Evolutionary conservation across 1,140 invertebrate species (phyloP).

Genomic region (Drosophila gunungcola): DNA sequence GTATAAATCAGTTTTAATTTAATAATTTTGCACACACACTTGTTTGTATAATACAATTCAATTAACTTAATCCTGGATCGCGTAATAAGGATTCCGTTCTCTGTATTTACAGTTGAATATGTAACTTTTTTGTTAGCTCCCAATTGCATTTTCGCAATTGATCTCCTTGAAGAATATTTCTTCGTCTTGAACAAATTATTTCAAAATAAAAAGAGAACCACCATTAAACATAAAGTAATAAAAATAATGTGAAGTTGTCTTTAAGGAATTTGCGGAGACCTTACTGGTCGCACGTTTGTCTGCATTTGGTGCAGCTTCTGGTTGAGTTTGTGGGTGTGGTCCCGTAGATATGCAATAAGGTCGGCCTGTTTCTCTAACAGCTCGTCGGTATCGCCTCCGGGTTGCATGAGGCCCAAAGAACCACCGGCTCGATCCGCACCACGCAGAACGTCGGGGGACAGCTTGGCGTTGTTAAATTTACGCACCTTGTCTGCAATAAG

Average conservation of each 20-base stretch:
- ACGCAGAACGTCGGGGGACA: conserved; percentile 87
- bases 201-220: conserved; percentile 48
- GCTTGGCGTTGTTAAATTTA: conserved; percentile 86
- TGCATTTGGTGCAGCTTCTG: conserved; percentile 85
- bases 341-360: conserved; percentile 85
- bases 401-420: conserved; percentile 87
- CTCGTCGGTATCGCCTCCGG: conserved; percentile 86
- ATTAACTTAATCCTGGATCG: conserved; percentile 13
- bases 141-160: conserved; percentile 46
- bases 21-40: conserved; percentile 26
- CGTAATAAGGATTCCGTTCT: conserved; percentile 18
- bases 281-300: conserved; percentile 61
- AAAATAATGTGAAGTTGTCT: conserved; percentile 6
- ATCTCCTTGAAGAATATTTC: conserved; percentile 66
- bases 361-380: conserved; percentile 88
- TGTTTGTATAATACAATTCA: conserved; percentile 32
- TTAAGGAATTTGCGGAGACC: conserved; percentile 69
- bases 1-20: conserved; percentile 34
- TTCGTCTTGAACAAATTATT: conserved; percentile 34
- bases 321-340: conserved; percentile 85
- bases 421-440: conserved; percentile 85
- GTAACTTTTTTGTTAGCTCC: conserved; percentile 22
- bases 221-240: conserved; percentile 26
- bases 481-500: conserved; percentile 86
- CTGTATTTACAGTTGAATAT: conserved; percentile 58